Percentiles rank a stretch among this genome's conserved stretches.
Evolutionary conservation across 2,797 vertebrate genomes (phyloP).

Genomic region (Spondyliosoma cantharus): DNA sequence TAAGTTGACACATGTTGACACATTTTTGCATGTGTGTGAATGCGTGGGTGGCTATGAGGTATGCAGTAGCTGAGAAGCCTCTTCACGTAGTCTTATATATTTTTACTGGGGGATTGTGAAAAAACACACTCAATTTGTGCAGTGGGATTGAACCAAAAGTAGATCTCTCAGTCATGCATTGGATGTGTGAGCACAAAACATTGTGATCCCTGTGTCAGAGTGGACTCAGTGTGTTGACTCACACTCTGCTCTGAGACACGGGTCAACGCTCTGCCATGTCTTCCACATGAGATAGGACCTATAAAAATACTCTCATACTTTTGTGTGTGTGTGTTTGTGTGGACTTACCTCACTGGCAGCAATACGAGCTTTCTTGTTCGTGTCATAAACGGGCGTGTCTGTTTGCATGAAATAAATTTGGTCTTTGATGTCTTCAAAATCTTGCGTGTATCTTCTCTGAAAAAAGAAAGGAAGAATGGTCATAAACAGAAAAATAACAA

Average conservation of each 20-base stretch:
- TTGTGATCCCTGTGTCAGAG: conserved; percentile 54
- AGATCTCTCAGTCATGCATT: conserved; percentile 34
- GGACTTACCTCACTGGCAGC: conserved; percentile 89
- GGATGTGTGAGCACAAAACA: conserved; percentile 33
- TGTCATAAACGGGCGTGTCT: conserved; percentile 92
- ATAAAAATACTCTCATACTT: conserved; percentile 53
- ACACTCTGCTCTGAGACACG: conserved; percentile 55
- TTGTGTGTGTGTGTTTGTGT: conserved; percentile 20
- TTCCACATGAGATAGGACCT: conserved; percentile 66
- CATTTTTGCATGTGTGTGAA: conserved; percentile 39
- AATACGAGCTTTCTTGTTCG: conserved; percentile 89
- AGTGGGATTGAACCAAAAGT: conserved; percentile 31
- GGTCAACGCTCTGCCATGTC: conserved; percentile 58
- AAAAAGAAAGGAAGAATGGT: conserved; percentile 20
- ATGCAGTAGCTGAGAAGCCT: conserved; percentile 13
- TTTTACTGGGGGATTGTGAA: background rate
- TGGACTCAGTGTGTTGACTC: conserved; percentile 65
- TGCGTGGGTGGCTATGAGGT: conserved; percentile 33
- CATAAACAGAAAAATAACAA: background rate
- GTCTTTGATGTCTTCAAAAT: conserved; percentile 91
- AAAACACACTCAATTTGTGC: conserved; percentile 8
- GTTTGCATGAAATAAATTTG: conserved; percentile 99
- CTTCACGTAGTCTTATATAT: background rate
- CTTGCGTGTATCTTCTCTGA: conserved; percentile 94
- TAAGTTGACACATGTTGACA: conserved; percentile 30